Base-by-base conservation (phyloP, 2,888 invertebrate genomes). In the Eilema sororculum region DNA sequence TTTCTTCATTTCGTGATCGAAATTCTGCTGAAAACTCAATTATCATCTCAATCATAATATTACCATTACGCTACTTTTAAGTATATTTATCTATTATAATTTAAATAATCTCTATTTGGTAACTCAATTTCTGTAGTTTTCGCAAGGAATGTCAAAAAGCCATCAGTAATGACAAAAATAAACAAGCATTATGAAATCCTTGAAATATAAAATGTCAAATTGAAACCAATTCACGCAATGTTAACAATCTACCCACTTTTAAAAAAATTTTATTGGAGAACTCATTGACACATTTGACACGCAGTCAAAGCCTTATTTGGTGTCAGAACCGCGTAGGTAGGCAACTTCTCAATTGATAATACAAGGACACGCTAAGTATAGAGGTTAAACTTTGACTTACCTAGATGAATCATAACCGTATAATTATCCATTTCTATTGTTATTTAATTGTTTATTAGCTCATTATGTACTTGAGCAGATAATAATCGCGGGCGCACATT, bases 311-410 rank as follows among this genome's bases (percentile, higher is more conserved):
- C 28, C 65, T 77, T 76, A 76, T 79, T 72, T 68, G 59, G 22
- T 37, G 60, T 74, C 69, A 71, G 33, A 59, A 74, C 74, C 65
- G 61, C 66, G 80, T 79, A 57, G 76, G 80, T 70, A 57, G 70
- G 37, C 67, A 25, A 60, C 59, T 41, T 69, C 56, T 75, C 65
- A 62, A 68, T 71, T 37, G 67, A 30, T 10, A 22, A 16, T 65
- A 71, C 65, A 74, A 73, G 74, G 69, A 62, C 77, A 74, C 64
- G n/a, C 52, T n/a, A 52, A n/a, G 52, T n/a, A 52, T 68, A 74
- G 76, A 82, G 81, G 83, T 82, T 63, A 30, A 28, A 57, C 24
- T 24, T 59, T 58, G 41, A n/a, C 22, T 66, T 25, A n/a, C 22
- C 59, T 25, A 46, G 56, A 28, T 46, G 46, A 61, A 52, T 67